Evolutionary conservation across 2,888 invertebrate species (phyloP), one percentile per base, ranked within the genome.

Genomic region (Cybosia mesomella): DNA sequence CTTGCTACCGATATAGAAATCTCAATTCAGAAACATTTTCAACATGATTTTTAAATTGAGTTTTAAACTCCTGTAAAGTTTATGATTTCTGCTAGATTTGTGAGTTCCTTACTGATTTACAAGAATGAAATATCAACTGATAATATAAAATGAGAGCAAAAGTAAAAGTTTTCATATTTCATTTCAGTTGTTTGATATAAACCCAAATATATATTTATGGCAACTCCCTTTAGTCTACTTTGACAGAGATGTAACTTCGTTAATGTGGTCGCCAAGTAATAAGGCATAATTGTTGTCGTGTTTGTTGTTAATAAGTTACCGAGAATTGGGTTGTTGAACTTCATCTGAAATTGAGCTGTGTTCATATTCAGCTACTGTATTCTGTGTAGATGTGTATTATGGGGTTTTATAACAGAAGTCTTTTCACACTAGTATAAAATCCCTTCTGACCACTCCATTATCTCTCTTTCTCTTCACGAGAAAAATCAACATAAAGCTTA

Each of bases 131-230:
- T 49, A n/a, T 49, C 28, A 63, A 15, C 11, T 53, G 39, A 8
- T 32, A 22, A 55, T 18, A 24, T n/a, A 53, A 32, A 53, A 3
- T 49, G 11, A 7, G 8, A 49, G 28, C 7, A 49, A 62, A 49
- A 61, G 22, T n/a, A 28, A 61, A 62, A 62, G 21, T 62, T 32
- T 62, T 53, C 4, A 32, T 24, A 61, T 60, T 61, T 39, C 18
- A 24, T 61, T 61, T 61, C n/a, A n/a, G 24, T 39, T 60, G 24
- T 24, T 4, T 59, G 49, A 61, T 43, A 49, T 49, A 61, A 61
- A 61, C 0, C 0, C 5, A 24, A 60, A 22, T 11, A 8, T 1
- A 24, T 60, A 49, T 49, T 28, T 49, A 0, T 24, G 24, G 49
- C 7, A 9, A 24, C 34, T 21, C n/a, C 10, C 21, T 58, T 36